Conservation (phyloP, 2,888 invertebrate species). For the Lycia hirtaria region DNA sequence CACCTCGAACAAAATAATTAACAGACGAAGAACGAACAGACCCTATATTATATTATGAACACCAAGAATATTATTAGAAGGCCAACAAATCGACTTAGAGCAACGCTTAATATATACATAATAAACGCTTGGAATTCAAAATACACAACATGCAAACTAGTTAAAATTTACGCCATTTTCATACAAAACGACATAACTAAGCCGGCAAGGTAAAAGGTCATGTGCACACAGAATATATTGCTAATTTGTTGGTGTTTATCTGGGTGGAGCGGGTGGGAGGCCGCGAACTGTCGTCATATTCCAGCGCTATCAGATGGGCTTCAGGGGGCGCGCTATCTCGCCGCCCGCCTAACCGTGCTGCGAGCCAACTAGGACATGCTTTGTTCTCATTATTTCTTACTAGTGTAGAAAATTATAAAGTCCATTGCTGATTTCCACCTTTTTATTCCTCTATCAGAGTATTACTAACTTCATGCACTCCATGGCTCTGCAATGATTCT, state of each 20-base stretch:
- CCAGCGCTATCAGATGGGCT: constrained; percentile 71
- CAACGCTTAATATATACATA: too few species aligned
- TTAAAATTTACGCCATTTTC: not conserved
- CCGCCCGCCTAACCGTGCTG: constrained; percentile 43
- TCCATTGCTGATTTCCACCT: too few species aligned
- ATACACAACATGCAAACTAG: too few species aligned
- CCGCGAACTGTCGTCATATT: constrained; percentile 78
- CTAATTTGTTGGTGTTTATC: constrained; percentile 53
- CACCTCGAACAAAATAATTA: too few species aligned
- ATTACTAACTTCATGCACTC: too few species aligned
- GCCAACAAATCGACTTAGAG: too few species aligned
- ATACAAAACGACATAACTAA: not conserved
- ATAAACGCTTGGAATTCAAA: too few species aligned
- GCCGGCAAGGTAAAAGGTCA: not conserved
- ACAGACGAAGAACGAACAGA: too few species aligned
- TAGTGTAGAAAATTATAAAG: not conserved
- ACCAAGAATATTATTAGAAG: too few species aligned
- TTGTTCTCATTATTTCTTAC: constrained; percentile 41
- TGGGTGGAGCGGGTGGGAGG: constrained; percentile 52
- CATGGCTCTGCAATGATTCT: too few species aligned
- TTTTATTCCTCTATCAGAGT: too few species aligned
- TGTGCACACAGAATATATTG: constrained; percentile 7
- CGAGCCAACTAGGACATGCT: constrained; percentile 45
- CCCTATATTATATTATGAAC: too few species aligned
- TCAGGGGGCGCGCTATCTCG: constrained; percentile 54